Conservation (phyloP, 2,888 invertebrate species). For the Drosophila bunnanda region DNA sequence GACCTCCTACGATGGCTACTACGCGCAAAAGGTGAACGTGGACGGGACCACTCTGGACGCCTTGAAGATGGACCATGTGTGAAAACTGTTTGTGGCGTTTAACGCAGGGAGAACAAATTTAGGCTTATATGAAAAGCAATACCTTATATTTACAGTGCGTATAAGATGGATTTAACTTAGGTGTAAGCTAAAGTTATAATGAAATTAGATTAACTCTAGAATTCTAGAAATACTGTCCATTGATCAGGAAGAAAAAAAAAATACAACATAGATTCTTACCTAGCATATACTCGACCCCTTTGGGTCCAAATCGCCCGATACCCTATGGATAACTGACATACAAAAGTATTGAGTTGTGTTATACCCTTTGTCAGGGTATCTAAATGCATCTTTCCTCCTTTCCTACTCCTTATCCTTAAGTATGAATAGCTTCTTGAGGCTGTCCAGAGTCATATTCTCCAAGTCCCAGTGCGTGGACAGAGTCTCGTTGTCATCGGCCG, state of each 20-base stretch:
- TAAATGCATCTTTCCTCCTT: background rate
- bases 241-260: constrained; percentile 1
- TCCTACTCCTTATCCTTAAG: constrained; percentile 42
- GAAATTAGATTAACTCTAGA: background rate
- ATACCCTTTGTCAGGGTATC: background rate
- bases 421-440: constrained; percentile 68
- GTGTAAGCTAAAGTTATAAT: constrained; percentile 8
- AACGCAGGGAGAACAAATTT: constrained; percentile 9
- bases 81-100: constrained; percentile 13
- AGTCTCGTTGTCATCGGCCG: constrained; percentile 82
- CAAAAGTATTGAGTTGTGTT: background rate
- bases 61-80: constrained; percentile 69
- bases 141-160: constrained; percentile 14
- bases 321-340: background rate
- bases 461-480: constrained; percentile 77
- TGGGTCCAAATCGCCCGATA: no score
- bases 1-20: constrained; percentile 73
- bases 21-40: constrained; percentile 67
- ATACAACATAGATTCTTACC: background rate
- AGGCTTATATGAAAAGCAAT: constrained; percentile 25
- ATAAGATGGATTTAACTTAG: constrained; percentile 16
- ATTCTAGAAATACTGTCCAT: constrained; percentile 18
- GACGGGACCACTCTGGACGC: constrained; percentile 64
- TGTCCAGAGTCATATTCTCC: constrained; percentile 73
- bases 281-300: background rate